Evolutionary conservation across 2,888 invertebrate species (phyloP).

Genomic region (Atethmia centrago): DNA sequence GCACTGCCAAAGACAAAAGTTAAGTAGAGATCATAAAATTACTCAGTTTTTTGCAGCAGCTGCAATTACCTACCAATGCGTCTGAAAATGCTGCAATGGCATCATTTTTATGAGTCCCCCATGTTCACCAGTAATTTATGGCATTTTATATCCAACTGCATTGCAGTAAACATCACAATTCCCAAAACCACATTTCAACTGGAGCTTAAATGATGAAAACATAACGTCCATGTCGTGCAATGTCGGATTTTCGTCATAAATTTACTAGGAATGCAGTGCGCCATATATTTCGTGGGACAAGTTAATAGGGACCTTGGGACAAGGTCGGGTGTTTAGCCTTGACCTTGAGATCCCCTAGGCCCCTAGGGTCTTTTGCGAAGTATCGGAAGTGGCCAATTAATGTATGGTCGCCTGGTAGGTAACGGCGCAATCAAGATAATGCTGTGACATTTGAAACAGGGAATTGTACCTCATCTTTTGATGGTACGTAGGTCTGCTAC

Average conservation of each 20-base stretch:
- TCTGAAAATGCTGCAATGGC: slow-evolving; percentile 15
- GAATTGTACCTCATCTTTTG: not conserved
- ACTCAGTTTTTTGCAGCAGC: not conserved
- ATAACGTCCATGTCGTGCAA: slow-evolving; percentile 4
- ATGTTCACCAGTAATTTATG: not conserved
- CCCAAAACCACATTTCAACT: slow-evolving; percentile 31
- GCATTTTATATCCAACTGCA: slow-evolving; percentile 34
- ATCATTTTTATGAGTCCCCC: slow-evolving; percentile 23
- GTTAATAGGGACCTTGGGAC: slow-evolving; percentile 21
- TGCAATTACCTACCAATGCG: not conserved
- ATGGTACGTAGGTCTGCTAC: no score
- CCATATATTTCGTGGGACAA: slow-evolving; percentile 17
- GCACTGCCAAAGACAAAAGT: not conserved
- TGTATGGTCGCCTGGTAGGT: not conserved
- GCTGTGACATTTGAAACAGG: not conserved
- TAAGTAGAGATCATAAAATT: not conserved
- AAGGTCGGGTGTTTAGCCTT: slow-evolving; percentile 14
- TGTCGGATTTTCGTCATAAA: slow-evolving; percentile 32
- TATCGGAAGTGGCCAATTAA: not conserved
- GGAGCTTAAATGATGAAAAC: slow-evolving; percentile 24
- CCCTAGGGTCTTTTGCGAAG: not conserved
- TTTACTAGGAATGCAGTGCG: slow-evolving; percentile 21
- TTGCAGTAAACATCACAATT: slow-evolving; percentile 27
- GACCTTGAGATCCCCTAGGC: slow-evolving; percentile 5
- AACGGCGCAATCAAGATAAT: not conserved